phyloP scores from a whole-genome alignment of 2,113 vertebrate genomes.

The Rhipidura dahli region DNA sequence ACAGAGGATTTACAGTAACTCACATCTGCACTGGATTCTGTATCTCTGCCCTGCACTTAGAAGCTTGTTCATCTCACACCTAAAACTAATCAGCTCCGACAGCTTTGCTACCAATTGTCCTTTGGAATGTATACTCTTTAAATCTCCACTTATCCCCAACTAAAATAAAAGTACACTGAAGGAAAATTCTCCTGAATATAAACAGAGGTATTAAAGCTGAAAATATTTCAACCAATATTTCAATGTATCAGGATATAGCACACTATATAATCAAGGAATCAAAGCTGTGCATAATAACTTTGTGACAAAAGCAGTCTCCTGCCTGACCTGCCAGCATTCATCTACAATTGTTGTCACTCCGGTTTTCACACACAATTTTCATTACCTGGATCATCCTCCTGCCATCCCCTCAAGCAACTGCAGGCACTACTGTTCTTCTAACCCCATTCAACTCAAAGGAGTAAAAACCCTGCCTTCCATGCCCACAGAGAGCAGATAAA shows the following conservation, averaged over 20 bases:
- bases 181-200: not conserved
- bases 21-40: not conserved
- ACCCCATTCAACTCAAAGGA: not conserved
- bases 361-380: not conserved
- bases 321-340: not conserved
- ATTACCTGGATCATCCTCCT: not conserved
- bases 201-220: not conserved
- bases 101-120: not conserved
- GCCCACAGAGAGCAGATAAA: not conserved
- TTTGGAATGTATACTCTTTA: not conserved
- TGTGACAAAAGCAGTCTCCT: not conserved
- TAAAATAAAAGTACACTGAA: not conserved
- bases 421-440: not conserved
- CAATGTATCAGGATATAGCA: accelerated
- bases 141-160: not conserved
- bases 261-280: not conserved
- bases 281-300: accelerated
- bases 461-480: not conserved
- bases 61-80: not conserved
- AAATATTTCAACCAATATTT: not conserved
- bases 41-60: not conserved
- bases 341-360: not conserved
- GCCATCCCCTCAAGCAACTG: not conserved
- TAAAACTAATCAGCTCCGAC: not conserved
- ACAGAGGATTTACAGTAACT: not conserved